phyloP scores from a whole-genome alignment of 2,113 vertebrate genomes.

The Boleophthalmus pectinirostris region DNA sequence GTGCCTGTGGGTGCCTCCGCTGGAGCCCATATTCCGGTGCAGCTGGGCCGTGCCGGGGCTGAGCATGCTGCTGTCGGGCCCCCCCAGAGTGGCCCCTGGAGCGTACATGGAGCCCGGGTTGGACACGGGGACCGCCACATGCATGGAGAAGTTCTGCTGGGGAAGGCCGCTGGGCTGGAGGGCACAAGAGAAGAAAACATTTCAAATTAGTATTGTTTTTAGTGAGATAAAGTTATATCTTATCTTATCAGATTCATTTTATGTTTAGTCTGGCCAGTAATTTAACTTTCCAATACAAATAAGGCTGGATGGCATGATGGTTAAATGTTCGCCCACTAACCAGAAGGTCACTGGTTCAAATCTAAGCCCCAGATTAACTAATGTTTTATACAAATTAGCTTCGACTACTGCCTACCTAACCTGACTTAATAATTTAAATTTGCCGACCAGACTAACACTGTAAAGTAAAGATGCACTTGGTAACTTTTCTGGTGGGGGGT shows the following conservation, averaged over 20 bases:
- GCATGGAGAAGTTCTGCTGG: constrained; percentile 98
- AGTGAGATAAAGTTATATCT: neutral
- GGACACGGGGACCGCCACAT: constrained; percentile 95
- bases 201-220: neutral
- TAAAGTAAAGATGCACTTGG: too few relatives aligned
- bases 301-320: too few relatives aligned
- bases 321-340: too few relatives aligned
- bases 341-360: too few relatives aligned
- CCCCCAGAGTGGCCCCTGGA: constrained; percentile 86
- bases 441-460: neutral
- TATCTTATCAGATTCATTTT: neutral
- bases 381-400: too few relatives aligned
- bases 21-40: constrained; percentile 90
- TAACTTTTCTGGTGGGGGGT: too few relatives aligned
- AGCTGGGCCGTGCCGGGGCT: constrained; percentile 87
- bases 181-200: constrained; percentile 32
- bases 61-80: constrained; percentile 90
- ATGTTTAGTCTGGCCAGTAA: neutral
- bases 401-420: too few relatives aligned
- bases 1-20: constrained; percentile 88
- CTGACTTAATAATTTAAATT: neutral
- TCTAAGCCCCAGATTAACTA: too few relatives aligned
- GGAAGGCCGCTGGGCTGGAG: constrained; percentile 88
- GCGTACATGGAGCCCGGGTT: constrained; percentile 93
- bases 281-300: neutral